Evolutionary conservation across 2,888 invertebrate genomes (phyloP).

Genomic region (Melieria picta): DNA sequence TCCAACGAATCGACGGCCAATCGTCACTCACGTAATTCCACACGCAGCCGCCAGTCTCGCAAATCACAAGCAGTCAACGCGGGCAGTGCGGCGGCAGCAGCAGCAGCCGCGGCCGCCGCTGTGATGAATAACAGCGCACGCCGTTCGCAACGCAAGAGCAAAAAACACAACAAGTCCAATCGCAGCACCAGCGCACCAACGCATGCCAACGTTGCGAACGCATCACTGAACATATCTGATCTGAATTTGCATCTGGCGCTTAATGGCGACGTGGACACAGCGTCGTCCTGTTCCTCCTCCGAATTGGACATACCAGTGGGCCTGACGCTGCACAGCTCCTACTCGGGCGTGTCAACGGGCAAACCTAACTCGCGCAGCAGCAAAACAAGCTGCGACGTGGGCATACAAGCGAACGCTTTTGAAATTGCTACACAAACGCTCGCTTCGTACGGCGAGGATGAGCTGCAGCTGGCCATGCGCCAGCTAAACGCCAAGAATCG

Average conservation of each 20-base stretch:
- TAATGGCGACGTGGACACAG: constrained; percentile 54
- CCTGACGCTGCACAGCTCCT: constrained; percentile 61
- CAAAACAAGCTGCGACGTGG: constrained; percentile 70
- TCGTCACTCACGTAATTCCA: constrained; percentile 62
- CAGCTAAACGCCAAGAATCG: constrained; percentile 57
- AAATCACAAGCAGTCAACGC: constrained; percentile 47
- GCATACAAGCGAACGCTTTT: constrained; percentile 70
- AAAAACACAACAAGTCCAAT: constrained; percentile 36
- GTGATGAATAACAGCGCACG: constrained; percentile 30
- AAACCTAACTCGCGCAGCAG: constrained; percentile 68
- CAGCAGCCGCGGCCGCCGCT: constrained; percentile 9
- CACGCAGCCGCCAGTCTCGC: constrained; percentile 53
- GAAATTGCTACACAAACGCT: constrained; percentile 68
- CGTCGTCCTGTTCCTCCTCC: constrained; percentile 64
- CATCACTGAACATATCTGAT: constrained; percentile 53
- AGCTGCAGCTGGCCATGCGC: constrained; percentile 55
- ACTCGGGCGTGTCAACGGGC: constrained; percentile 67
- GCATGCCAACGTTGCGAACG: constrained; percentile 40
- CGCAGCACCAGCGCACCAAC: constrained; percentile 22
- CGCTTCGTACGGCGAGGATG: constrained; percentile 55
- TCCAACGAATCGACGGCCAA: constrained; percentile 59
- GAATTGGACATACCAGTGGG: constrained; percentile 66
- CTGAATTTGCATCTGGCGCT: constrained; percentile 56
- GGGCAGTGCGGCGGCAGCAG: constrained; percentile 8
- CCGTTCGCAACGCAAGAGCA: constrained; percentile 37